Percentiles rank a stretch among this genome's conserved stretches.
Evolutionary conservation across 2,888 invertebrate genomes (phyloP).

Genomic region (Cephus spinipes): DNA sequence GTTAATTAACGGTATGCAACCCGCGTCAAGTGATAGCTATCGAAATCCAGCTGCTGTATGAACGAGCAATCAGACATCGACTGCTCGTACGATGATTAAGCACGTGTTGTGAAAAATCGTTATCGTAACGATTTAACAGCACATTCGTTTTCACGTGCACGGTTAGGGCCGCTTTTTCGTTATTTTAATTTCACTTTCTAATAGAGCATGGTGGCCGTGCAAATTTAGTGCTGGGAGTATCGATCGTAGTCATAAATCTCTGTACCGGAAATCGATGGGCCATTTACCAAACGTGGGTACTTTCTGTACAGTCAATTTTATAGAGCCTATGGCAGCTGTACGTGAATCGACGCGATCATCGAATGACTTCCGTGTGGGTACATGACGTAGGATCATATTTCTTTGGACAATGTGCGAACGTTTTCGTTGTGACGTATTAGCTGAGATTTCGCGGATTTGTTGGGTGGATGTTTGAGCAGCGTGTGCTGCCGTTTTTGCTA

Average conservation of each 20-base stretch:
- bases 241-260: not conserved
- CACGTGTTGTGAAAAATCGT: not conserved
- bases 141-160: not conserved
- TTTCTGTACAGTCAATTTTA: not conserved
- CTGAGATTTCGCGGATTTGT: constrained; percentile 2
- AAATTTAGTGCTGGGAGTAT: not conserved
- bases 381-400: not conserved
- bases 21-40: not conserved
- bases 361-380: not conserved
- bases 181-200: not conserved
- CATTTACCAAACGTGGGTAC: not conserved
- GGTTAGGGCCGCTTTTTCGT: not conserved
- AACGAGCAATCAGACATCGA: not conserved
- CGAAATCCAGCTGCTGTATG: not conserved
- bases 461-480: not conserved
- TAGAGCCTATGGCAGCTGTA: not conserved
- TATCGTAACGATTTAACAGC: not conserved
- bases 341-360: not conserved
- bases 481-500: not conserved
- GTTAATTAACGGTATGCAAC: not conserved
- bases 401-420: not conserved
- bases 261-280: not conserved
- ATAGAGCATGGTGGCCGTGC: not conserved
- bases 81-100: not conserved
- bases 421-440: not conserved